Base-by-base conservation (phyloP, 2,797 vertebrate genomes). In the Emys orbicularis region DNA sequence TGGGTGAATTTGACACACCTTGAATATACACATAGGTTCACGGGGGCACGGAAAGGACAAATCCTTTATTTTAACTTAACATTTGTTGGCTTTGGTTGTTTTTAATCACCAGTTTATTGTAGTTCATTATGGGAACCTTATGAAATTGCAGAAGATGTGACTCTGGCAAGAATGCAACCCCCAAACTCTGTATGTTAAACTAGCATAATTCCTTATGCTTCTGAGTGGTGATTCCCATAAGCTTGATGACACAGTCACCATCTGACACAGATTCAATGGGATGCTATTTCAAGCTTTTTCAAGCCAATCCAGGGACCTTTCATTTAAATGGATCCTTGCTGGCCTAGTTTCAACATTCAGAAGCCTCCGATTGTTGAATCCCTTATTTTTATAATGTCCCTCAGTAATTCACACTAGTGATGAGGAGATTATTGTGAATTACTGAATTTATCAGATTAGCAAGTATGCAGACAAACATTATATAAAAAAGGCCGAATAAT, bases 331-430 rank as follows among this genome's bases (percentile, higher is more conserved):
- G 56, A 31, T 50, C 4, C 11, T 25, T 37, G 7, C 13, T 53
- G 5, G 18, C 68, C 85, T 2, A 6, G 0, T 65, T 34, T 87
- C 50, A 79, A 54, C 0, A 19, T 2, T 81, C 27, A 50, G 37
- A 37, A 16, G 34, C 5, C 61, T 27, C 6, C 0, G 4, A 3
- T 13, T 53, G 5, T 0, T 21, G 79, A 1, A 53, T 49, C 56
- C 53, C 50, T 19, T 2, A 4, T 0, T 0, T 8, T 37, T 11
- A 9, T 31, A 74, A 34, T 6, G 0, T 0, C 49, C n/a, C 56
- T 61, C 61, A 7, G n/a, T 4, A 41, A 82, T 13, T 80, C 50
- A 16, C 31, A 18, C 23, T 0, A 59, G 56, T 2, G 37, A 41
- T 2, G 2, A 4, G 53, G 56, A 88, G 72, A n/a, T 81, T 9